phyloP scores from a whole-genome alignment of 1,140 invertebrate species.

The Drosophila lacertosa region DNA sequence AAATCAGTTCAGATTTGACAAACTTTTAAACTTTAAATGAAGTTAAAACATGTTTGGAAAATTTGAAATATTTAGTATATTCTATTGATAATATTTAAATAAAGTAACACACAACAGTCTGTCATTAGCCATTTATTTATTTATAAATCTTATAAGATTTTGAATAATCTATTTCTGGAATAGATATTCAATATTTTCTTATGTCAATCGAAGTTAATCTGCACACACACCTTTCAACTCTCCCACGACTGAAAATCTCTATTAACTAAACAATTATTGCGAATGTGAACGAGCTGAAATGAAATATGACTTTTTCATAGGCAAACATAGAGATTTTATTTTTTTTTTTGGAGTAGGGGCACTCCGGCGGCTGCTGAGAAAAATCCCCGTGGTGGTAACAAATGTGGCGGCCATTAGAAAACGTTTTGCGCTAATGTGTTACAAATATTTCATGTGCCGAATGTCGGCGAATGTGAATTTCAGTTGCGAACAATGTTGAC shows the following conservation, averaged over 20 bases:
- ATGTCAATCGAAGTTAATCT: background rate
- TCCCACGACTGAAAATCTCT: conserved; percentile 40
- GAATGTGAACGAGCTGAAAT: conserved; percentile 25
- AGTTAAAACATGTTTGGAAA: no score
- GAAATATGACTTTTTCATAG: conserved; percentile 33
- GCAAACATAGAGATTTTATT: background rate
- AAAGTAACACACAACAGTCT: no score
- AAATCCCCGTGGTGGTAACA: conserved; percentile 60
- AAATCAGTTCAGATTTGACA: no score
- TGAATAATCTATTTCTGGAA: no score
- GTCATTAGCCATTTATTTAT: no score
- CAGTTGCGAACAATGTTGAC: conserved; percentile 41
- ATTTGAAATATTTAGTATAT: no score
- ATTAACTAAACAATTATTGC: conserved; percentile 43
- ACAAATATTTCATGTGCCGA: conserved; percentile 72
- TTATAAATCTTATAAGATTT: no score
- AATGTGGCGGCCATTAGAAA: conserved; percentile 73
- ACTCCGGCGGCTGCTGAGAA: conserved; percentile 4
- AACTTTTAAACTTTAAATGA: no score
- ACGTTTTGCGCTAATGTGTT: conserved; percentile 77
- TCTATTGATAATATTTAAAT: no score
- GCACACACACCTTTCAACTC: background rate
- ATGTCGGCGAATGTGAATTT: conserved; percentile 34
- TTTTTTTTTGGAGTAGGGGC: no score
- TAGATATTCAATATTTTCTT: no score